Base-by-base conservation (phyloP, 2,888 invertebrate species). In the Erebia ligea region DNA sequence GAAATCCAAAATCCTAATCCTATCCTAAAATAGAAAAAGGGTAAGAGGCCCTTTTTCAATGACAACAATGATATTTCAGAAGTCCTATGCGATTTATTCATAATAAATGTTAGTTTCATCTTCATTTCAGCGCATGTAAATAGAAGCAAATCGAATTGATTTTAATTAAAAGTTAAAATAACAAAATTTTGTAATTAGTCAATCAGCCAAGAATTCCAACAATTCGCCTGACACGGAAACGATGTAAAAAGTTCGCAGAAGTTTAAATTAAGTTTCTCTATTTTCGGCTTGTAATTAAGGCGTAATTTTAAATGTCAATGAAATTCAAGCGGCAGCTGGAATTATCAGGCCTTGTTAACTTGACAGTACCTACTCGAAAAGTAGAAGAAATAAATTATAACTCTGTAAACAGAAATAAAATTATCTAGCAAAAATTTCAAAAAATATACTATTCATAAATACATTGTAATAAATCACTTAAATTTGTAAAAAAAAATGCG, bases 201-300 rank as follows among this genome's bases (percentile, higher is more conserved):
- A 63, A 72, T 72, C 69, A 67, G 19, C 50, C 50, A 62, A 70
- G 25, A 61, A 68, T 68, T 73, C 73, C n/a, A 68, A 70, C 68
- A 73, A 68, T 68, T 69, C 66, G 56, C 52, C 58, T 67, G 71
- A 48, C 64, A 66, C 58, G 61, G 45, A 62, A 73, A 48, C 56
- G 54, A 65, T 59, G 67, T 65, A 71, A 69, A 73, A 74, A 75
- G 70, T 71, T 69, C n/a, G 68, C 45, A 59, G 48, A 73, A 76
- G 74, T 76, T 75, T 73, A 73, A 76, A 76, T 76, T 63, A 74
- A 76, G 75, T 74, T 73, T 71, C 71, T 73, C 68, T 69, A 73
- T 71, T 56, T 66, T 73, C 69, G 68, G 64, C 69, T 66, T 66
- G 69, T 68, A 68, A 72, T 70, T 62, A 48, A 68, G 57, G 63